phyloP scores from a whole-genome alignment of 2,888 invertebrate genomes.

The Oxystoma pomonae region DNA sequence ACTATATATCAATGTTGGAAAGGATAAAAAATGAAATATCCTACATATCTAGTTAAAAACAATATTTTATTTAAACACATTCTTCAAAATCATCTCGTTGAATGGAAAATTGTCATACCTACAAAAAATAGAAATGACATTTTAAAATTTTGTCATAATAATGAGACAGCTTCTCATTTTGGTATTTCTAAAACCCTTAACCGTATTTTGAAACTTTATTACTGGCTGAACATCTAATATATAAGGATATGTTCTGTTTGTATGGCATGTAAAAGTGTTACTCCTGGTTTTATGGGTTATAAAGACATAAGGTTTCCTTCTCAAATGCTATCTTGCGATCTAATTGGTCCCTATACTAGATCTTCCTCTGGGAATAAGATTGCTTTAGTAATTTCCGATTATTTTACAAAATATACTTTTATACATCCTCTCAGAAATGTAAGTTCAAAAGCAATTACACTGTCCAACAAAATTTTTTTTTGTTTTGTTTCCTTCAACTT shows the following conservation, averaged over 20 bases:
- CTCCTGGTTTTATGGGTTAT: slow-evolving; percentile 21
- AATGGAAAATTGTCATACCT: slow-evolving; percentile 29
- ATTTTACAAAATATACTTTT: slow-evolving; percentile 17
- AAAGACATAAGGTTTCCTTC: slow-evolving; percentile 15
- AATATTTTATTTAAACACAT: slow-evolving; percentile 20
- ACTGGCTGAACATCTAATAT: slow-evolving; percentile 19
- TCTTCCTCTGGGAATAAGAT: slow-evolving; percentile 6
- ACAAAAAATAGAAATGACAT: slow-evolving; percentile 15
- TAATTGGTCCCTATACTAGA: slow-evolving; percentile 24
- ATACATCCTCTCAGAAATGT: too few relatives aligned
- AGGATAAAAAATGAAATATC: slow-evolving; percentile 15
- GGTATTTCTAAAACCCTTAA: slow-evolving; percentile 26
- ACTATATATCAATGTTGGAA: slow-evolving; percentile 19
- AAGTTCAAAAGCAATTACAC: too few relatives aligned
- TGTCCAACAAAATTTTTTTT: too few relatives aligned
- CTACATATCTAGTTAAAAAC: slow-evolving; percentile 19
- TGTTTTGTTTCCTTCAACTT: too few relatives aligned
- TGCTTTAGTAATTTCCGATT: slow-evolving; percentile 17
- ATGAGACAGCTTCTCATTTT: slow-evolving; percentile 20
- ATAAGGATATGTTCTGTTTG: slow-evolving; percentile 22
- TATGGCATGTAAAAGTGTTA: slow-evolving; percentile 15
- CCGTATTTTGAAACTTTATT: slow-evolving; percentile 24
- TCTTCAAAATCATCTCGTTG: slow-evolving; percentile 11
- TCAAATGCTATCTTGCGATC: slow-evolving; percentile 21
- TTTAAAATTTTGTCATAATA: slow-evolving; percentile 21